Base-by-base conservation (phyloP, 2,888 invertebrate genomes). In the Melanargia galathea region DNA sequence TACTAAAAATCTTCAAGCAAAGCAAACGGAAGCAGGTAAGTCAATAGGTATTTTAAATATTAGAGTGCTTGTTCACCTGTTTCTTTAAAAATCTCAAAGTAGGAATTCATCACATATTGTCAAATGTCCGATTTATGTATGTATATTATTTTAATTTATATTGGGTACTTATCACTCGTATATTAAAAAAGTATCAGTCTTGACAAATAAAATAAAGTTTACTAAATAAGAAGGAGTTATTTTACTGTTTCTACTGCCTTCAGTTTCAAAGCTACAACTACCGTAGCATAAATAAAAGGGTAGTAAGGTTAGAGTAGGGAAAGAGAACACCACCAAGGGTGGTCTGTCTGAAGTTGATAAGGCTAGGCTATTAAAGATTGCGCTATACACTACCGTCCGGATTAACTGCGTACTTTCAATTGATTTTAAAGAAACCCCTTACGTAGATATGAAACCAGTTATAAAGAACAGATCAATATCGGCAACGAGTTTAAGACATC, bases 291-390 rank as follows among this genome's bases (percentile, higher is more conserved):
- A 81, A 81, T 79, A 74, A 77, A 26, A 82, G 76, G 77, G 70
- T 73, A 72, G 71, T 75, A 68, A 56, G 68, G 70, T 33, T 73
- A 75, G 70, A 74, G 73, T 70, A 67, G 68, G 79, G 78, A 77
- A 77, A 73, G 72, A 73, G 73, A 76, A 76, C 78, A 82, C 80
- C 78, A 77, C 75, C 73, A 71, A 77, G 75, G 78, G 77, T 73
- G 77, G 86, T 80, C 86, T 88, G 88, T 78, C 76, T 73, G 77
- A 78, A 81, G 82, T 86, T 83, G 88, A 90, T 90, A 90, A 89
- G 86, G 85, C 87, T 91, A 89, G 86, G 85, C 87, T 91, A 89
- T 90, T 89, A 89, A 87, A 91, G 91, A 85, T 91, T 87, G 86
- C 86, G 81, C 84, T 83, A 75, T 78, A 82, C 82, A 81, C 81